phyloP scores from a whole-genome alignment of 1,140 invertebrate species.

The Phymorhynchus buccinoides region DNA sequence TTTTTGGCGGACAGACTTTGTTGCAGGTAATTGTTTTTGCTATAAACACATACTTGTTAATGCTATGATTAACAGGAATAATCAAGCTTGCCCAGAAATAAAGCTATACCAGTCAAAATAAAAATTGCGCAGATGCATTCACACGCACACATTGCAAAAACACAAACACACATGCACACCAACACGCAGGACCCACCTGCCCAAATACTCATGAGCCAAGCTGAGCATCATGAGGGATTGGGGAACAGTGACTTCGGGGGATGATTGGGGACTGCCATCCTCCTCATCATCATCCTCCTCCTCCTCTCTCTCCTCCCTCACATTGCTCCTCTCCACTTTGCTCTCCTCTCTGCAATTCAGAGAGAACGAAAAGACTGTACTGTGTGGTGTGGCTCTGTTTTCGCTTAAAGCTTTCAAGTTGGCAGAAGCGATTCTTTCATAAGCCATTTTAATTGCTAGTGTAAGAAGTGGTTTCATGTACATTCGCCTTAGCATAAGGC shows the following conservation, averaged over 20 bases:
- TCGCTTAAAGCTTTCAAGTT: too few species aligned
- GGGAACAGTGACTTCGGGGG: conserved; percentile 76
- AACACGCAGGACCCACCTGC: conserved; percentile 74
- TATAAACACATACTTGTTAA: too few species aligned
- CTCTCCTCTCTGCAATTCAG: conserved; percentile 62
- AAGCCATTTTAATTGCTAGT: too few species aligned
- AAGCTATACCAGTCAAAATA: not conserved
- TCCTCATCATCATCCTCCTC: conserved; percentile 75
- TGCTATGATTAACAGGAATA: too few species aligned
- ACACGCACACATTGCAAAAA: not conserved
- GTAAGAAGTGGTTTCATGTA: too few species aligned
- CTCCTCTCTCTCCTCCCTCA: conserved; percentile 76
- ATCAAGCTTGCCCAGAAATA: not conserved
- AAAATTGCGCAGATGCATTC: not conserved
- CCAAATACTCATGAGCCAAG: conserved; percentile 85
- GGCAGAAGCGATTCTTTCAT: too few species aligned
- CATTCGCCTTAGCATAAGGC: too few species aligned
- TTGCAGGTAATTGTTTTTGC: too few species aligned
- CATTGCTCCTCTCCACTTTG: conserved; percentile 67
- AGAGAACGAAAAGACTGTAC: conserved; percentile 22
- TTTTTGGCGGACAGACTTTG: too few species aligned
- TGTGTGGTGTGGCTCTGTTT: too few species aligned
- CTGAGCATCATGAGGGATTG: conserved; percentile 83
- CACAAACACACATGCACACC: not conserved
- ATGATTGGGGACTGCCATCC: not conserved